Base-by-base conservation (phyloP, 2,888 invertebrate species). In the Agonopterix alstromeriana region DNA sequence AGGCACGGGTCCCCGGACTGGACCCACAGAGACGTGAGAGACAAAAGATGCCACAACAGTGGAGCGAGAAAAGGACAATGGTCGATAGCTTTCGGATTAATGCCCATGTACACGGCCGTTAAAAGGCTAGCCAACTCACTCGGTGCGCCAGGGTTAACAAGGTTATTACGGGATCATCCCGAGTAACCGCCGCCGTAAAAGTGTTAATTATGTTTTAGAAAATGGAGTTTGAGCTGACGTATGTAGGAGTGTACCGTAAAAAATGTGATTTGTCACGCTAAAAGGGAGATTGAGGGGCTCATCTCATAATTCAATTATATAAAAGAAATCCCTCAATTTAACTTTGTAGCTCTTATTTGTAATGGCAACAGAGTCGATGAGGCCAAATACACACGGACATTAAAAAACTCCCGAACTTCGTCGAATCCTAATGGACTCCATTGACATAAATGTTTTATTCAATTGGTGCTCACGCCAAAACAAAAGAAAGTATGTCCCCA, bases 101-200 rank as follows among this genome's bases (percentile, higher is more conserved):
- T 82, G 73, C 78, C 82, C 85, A 85, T 85, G 86, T 85, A 85
- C 85, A 82, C 64, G 74, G 73, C 80, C 82, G 86, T 82, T 88
- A 87, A 88, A 87, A 87, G 88, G 88, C 87, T 80, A 84, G 85
- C 80, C 82, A 67, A 72, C 78, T 78, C 80, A 66, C 76, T 74
- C 76, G 77, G 79, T 77, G 73, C 77, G 83, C 77, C 80, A 82
- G 87, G 87, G 86, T 88, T 88, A 88, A 88, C 88, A 87, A 88
- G 86, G 86, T 87, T 88, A 87, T 88, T 87, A 87, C 77, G 82
- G 88, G 87, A 87, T 87, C 70, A 87, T 82, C 86, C 85, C 81
- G 74, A 77, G 75, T 73, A 76, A 85, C 87, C 86, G 77, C 80
- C 70, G 77, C 77, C 81, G 81, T 85, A 88, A 87, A 84, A 88